Conservation (phyloP, 2,113 vertebrate genomes). For the Psittacus erithacus region DNA sequence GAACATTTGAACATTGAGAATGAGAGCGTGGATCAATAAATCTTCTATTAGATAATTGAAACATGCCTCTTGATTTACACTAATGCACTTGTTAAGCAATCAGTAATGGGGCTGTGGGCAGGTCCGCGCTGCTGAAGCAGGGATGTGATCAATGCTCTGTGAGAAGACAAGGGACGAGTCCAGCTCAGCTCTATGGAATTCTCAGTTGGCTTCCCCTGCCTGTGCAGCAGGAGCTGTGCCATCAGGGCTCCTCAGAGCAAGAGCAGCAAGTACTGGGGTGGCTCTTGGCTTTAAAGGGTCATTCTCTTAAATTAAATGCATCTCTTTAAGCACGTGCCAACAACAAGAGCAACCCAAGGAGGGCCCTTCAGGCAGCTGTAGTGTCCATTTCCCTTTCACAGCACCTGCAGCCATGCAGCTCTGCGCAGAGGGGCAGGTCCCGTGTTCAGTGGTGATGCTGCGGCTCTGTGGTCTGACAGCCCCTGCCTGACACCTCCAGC, state of each 20-base stretch:
- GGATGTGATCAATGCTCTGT: neutral
- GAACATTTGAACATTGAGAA: conserved; percentile 21
- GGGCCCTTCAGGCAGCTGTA: neutral
- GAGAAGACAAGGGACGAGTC: neutral
- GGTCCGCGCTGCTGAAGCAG: neutral
- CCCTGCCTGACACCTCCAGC: too few species aligned
- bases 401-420: neutral
- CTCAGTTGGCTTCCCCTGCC: neutral
- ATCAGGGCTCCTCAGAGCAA: neutral
- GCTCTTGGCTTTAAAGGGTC: neutral
- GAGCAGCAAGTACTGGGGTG: neutral
- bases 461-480: neutral
- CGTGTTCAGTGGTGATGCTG: neutral
- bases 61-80: conserved; percentile 64
- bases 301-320: neutral
- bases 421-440: neutral
- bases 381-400: neutral
- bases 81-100: conserved; percentile 70
- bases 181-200: neutral
- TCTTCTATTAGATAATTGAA: conserved; percentile 71
- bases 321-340: neutral
- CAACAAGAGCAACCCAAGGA: accelerated
- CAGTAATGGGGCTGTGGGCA: conserved; percentile 37
- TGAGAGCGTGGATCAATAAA: conserved; percentile 47
- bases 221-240: neutral